Base-by-base conservation (phyloP, 92 coral and sea anemone genomes). In the Porites rus region DNA sequence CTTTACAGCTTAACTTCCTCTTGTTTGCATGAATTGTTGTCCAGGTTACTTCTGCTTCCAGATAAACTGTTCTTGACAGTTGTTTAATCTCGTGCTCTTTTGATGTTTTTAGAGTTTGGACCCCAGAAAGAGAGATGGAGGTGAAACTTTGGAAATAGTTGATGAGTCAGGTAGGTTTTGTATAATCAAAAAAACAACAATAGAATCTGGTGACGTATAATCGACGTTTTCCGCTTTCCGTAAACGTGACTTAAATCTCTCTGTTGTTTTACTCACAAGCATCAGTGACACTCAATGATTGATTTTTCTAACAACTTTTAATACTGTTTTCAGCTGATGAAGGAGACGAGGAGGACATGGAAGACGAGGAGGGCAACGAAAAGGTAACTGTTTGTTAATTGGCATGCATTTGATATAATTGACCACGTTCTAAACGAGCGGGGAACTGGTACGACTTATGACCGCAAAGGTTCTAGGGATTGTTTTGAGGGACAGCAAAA, bases 301-400 rank as follows among this genome's bases (percentile, higher is more conserved):
- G 5, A 18, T 51, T 50, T 52, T 59, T 12, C 60, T 60, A 16
- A 1, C 24, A 2, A 38, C 10, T 28, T 16, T 75, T 22, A 64
- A 43, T 51, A 28, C 13, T 17, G 17, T 52, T 52, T 22, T 51
- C 59, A 81, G 46, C 66, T 69, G 93, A 89, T 65, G 94, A 92
- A 66, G 98, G 94, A 87, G 95, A 93, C 66, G 93, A 92, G 72
- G 98, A 96, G 28, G 95, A 96, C 51, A 82, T 83, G 89, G 92
- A 90, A 53, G 75, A 68, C 51, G 92, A 58, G 18, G 83, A 89
- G 20, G 78, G 51, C 17, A 22, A 89, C 60, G 87, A 68, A 38
- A 80, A 51, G 83, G 90, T 74, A 31, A 31, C 58, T 3, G 16
- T 5, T 8, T 2, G 19, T n/a, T 19, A 10, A 31, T 20, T 51